phyloP scores from a whole-genome alignment of 1,140 invertebrate genomes.

The Megalonaias nervosa region DNA sequence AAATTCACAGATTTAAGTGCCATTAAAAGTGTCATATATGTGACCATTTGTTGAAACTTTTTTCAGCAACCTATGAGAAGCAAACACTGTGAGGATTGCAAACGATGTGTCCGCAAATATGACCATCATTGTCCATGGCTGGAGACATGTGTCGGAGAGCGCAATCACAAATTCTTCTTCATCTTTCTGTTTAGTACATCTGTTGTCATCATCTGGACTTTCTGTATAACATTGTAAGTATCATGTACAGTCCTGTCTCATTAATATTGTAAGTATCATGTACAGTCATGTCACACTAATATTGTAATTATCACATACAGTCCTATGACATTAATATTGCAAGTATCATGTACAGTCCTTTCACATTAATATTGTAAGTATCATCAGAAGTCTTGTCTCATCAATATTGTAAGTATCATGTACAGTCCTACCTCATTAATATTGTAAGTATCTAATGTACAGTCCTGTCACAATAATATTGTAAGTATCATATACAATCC shows the following conservation, averaged over 20 bases:
- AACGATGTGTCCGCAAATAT: conserved; percentile 67
- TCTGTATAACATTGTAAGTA: conserved; percentile 65
- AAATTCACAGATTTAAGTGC: too few relatives aligned
- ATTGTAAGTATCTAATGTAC: too few relatives aligned
- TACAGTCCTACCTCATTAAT: too few relatives aligned
- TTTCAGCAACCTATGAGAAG: conserved; percentile 69
- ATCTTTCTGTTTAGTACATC: conserved; percentile 62
- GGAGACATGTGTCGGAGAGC: conserved; percentile 70
- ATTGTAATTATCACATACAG: not conserved
- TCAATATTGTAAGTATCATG: too few relatives aligned
- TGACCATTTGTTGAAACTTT: not conserved
- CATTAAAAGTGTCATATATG: not conserved
- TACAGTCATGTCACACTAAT: not conserved
- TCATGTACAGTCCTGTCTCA: not conserved
- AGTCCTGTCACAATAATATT: too few relatives aligned
- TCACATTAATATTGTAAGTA: too few relatives aligned
- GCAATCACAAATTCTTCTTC: conserved; percentile 70
- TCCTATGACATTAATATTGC: too few relatives aligned
- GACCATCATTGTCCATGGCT: conserved; percentile 73
- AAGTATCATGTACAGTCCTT: too few relatives aligned
- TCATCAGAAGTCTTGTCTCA: too few relatives aligned
- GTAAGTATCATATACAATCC: too few relatives aligned
- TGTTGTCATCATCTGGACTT: conserved; percentile 62
- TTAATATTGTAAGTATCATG: not conserved
- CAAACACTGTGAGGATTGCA: conserved; percentile 71